Percentiles rank a stretch among this genome's conserved stretches.
phyloP scores from a whole-genome alignment of 2,797 vertebrate species.

The Eulemur coronatus region DNA sequence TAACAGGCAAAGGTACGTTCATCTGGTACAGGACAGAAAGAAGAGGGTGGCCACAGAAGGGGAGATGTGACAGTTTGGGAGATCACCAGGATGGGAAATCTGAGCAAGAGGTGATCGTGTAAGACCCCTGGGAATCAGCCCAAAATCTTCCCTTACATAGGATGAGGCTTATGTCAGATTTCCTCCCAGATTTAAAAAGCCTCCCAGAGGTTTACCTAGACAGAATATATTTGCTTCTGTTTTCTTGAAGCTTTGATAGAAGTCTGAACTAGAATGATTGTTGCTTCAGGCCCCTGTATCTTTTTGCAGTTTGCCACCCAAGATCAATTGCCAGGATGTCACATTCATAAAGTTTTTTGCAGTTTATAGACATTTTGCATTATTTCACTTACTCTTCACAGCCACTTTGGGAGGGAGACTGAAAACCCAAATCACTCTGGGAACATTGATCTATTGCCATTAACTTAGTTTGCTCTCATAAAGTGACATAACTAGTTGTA shows the following conservation, averaged over 20 bases:
- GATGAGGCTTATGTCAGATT: background rate
- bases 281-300: background rate
- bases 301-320: background rate
- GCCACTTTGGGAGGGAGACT: background rate
- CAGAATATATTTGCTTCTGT: constrained; percentile 29
- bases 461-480: background rate
- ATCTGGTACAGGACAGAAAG: background rate
- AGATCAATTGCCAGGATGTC: background rate
- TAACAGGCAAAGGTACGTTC: background rate
- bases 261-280: background rate
- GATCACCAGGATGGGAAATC: background rate
- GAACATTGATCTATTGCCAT: background rate
- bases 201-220: background rate
- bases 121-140: background rate
- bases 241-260: background rate
- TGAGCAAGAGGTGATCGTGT: background rate
- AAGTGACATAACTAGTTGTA: background rate
- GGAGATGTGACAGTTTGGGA: background rate
- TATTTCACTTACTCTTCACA: constrained; percentile 11
- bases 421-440: background rate
- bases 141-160: background rate
- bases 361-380: background rate
- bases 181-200: background rate
- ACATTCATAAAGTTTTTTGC: background rate
- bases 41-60: background rate